Evolutionary conservation across 1,140 invertebrate genomes (phyloP).

Genomic region (Megalonaias nervosa): DNA sequence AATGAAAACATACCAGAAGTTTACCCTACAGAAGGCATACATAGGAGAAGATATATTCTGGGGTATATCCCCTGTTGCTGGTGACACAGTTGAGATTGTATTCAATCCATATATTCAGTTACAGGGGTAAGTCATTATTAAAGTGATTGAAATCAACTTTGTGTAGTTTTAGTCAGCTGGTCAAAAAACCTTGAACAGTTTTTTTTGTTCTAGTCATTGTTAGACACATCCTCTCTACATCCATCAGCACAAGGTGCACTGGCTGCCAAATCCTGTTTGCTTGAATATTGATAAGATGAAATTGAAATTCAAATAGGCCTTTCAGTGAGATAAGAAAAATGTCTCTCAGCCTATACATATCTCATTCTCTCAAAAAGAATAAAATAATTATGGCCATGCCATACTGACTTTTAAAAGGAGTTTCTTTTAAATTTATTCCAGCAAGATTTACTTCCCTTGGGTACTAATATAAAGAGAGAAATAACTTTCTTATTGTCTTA

Average conservation of each 20-base stretch:
- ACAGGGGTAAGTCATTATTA: conserved; percentile 76
- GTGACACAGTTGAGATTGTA: conserved; percentile 87
- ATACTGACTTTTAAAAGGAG: too few relatives aligned
- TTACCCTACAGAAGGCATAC: conserved; percentile 87
- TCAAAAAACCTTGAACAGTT: neutral
- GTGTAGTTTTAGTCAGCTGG: neutral
- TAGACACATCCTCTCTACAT: neutral
- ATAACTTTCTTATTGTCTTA: too few relatives aligned
- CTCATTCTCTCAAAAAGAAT: too few relatives aligned
- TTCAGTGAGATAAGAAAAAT: too few relatives aligned
- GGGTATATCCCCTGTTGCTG: conserved; percentile 88
- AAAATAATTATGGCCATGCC: too few relatives aligned
- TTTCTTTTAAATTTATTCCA: too few relatives aligned
- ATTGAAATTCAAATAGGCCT: too few relatives aligned
- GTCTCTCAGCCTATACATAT: too few relatives aligned
- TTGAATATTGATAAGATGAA: neutral
- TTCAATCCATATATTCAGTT: conserved; percentile 84
- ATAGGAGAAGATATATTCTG: conserved; percentile 93
- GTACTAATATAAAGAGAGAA: too few relatives aligned
- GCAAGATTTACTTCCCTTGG: too few relatives aligned
- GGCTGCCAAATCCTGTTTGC: neutral
- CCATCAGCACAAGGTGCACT: neutral
- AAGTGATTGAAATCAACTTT: conserved; percentile 51
- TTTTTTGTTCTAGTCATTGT: neutral
- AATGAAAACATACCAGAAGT: conserved; percentile 89